Conservation (phyloP, 2,888 invertebrate genomes). For the Trichogramma evanescens region DNA sequence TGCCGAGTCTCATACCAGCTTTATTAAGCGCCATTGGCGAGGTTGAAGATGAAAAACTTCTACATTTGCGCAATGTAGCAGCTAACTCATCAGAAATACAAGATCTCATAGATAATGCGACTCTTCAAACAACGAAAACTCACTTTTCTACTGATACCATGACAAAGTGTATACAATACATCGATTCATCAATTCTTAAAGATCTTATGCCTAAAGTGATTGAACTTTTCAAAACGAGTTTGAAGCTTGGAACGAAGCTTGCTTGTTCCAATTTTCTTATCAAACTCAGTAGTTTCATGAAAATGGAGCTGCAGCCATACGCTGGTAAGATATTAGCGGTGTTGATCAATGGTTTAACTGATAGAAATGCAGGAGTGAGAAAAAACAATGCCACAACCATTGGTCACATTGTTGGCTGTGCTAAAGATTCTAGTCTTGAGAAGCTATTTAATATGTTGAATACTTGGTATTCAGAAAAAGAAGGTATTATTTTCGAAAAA, state of each 20-base stretch:
- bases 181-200: constrained; percentile 69
- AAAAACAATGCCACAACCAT: constrained; percentile 79
- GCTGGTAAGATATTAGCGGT: constrained; percentile 59
- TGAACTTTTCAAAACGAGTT: constrained; percentile 73
- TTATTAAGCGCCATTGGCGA: constrained; percentile 82
- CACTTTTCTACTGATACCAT: constrained; percentile 86
- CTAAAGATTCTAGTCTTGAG: constrained; percentile 68
- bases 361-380: constrained; percentile 75
- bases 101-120: constrained; percentile 69
- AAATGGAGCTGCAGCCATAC: constrained; percentile 54
- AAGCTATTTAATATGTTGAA: constrained; percentile 59
- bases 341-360: constrained; percentile 70
- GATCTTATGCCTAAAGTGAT: constrained; percentile 72
- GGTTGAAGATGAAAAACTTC: constrained; percentile 60
- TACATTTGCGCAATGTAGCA: constrained; percentile 60
- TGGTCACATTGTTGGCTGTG: constrained; percentile 74
- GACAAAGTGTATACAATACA: constrained; percentile 66
- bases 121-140: constrained; percentile 73
- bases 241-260: constrained; percentile 78
- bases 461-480: constrained; percentile 62
- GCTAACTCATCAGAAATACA: constrained; percentile 67
- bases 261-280: constrained; percentile 75
- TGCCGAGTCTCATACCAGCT: constrained; percentile 74
- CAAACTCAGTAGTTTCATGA: constrained; percentile 52
- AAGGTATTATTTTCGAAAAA: constrained; percentile 47